phyloP scores from a whole-genome alignment of 2,797 vertebrate genomes.

The Trematomus bernacchii region DNA sequence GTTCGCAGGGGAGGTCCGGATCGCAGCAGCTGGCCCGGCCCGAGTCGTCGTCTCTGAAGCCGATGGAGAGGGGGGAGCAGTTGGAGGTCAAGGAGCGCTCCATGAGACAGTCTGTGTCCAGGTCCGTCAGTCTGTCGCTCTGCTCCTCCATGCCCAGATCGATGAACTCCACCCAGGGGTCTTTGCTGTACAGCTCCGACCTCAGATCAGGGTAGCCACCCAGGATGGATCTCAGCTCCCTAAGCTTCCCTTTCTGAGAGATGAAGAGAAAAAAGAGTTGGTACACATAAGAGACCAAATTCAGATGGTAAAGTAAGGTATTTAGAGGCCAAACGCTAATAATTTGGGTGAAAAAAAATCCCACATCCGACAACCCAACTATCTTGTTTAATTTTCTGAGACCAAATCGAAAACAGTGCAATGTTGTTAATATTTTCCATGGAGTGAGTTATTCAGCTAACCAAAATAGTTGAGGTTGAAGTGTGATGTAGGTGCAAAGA shows the following conservation, averaged over 20 bases:
- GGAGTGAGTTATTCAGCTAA: too few species aligned
- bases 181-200: slow-evolving; percentile 87
- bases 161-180: slow-evolving; percentile 97
- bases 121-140: slow-evolving; percentile 82
- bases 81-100: slow-evolving; percentile 77
- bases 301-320: too few species aligned
- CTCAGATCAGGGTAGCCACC: slow-evolving; percentile 88
- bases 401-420: too few species aligned
- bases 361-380: too few species aligned
- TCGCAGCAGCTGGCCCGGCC: slow-evolving; percentile 95
- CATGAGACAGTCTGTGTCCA: slow-evolving; percentile 89
- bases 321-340: too few species aligned
- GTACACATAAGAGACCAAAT: background rate
- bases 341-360: too few species aligned
- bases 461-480: too few species aligned
- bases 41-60: slow-evolving; percentile 92
- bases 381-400: too few species aligned
- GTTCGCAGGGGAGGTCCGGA: slow-evolving; percentile 90
- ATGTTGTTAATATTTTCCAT: too few species aligned
- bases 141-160: slow-evolving; percentile 93
- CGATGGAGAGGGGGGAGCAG: slow-evolving; percentile 78
- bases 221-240: slow-evolving; percentile 92
- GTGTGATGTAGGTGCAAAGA: too few species aligned
- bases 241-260: slow-evolving; percentile 91
- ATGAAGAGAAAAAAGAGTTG: slow-evolving; percentile 15